These are phyloP conservation scores for Sebastes hopkinsi DNA, from an alignment of 2,797 vertebrate species.

Conservation along the genomic window DNA sequence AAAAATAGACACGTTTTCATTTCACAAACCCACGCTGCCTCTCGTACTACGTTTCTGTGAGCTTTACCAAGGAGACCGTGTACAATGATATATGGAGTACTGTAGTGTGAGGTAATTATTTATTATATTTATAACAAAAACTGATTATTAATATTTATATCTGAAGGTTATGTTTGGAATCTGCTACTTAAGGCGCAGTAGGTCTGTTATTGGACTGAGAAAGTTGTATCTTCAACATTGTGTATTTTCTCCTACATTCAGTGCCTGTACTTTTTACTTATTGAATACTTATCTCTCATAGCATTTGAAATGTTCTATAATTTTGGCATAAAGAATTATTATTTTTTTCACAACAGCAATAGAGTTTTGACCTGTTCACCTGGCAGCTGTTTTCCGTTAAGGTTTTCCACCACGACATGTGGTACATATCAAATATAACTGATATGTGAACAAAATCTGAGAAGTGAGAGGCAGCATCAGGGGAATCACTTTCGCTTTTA, in stretches of 20 bases:
- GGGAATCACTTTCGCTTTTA: neutral
- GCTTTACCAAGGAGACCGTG: neutral
- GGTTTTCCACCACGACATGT: neutral
- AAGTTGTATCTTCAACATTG: neutral
- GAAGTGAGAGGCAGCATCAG: neutral
- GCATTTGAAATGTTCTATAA: neutral
- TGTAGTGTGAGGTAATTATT: neutral
- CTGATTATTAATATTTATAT: neutral
- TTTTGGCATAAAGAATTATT: too few species aligned
- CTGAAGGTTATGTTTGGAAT: neutral
- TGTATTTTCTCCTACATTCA: neutral
- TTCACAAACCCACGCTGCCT: neutral
- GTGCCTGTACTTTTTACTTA: neutral
- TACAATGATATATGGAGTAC: neutral
- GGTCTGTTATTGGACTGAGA: neutral
- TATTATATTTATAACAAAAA: neutral
- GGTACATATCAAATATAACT: neutral
- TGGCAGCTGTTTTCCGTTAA: neutral
- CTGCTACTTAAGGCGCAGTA: neutral
- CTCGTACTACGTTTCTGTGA: neutral
- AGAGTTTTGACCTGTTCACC: too few species aligned
- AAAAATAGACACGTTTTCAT: neutral
- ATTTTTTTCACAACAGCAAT: too few species aligned
- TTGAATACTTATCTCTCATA: neutral
- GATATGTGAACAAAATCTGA: neutral